Evolutionary conservation across 2,797 vertebrate species (phyloP).

Genomic region (Acanthiza pusilla): DNA sequence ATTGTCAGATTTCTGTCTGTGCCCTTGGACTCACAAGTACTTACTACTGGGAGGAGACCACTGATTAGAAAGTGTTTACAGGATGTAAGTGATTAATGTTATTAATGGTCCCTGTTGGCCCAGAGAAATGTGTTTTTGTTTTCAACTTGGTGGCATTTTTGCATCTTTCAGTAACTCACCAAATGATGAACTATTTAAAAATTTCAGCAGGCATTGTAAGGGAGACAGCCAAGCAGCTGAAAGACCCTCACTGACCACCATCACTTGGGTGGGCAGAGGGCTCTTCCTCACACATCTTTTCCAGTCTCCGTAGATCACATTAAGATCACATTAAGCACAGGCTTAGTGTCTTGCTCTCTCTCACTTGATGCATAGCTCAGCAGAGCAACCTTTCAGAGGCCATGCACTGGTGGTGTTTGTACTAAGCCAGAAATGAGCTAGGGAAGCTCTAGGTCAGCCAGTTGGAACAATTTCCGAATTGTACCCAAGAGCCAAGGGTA

Average conservation of each 20-base stretch:
- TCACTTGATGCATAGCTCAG: neutral
- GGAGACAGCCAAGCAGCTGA: neutral
- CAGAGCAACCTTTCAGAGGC: neutral
- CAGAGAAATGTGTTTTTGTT: neutral
- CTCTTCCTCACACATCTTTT: neutral
- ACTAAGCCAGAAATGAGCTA: neutral
- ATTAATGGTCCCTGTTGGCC: constrained; percentile 10
- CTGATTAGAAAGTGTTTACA: constrained; percentile 51
- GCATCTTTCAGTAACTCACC: neutral
- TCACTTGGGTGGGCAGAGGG: neutral
- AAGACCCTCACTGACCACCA: neutral
- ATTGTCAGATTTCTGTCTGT: constrained; percentile 7
- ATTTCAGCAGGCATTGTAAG: neutral
- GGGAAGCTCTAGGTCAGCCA: neutral
- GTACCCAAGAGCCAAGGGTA: neutral
- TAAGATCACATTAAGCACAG: neutral
- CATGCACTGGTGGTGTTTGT: neutral
- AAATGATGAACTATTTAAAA: neutral
- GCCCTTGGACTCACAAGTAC: constrained; percentile 9
- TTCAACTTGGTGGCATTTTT: neutral
- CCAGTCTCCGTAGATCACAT: neutral
- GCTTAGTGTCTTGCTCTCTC: neutral
- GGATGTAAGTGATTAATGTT: constrained; percentile 42
- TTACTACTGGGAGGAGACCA: constrained; percentile 11
- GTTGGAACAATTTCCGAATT: neutral